Base-by-base conservation (phyloP, 1,140 invertebrate genomes). In the Drosophila rhopaloa region DNA sequence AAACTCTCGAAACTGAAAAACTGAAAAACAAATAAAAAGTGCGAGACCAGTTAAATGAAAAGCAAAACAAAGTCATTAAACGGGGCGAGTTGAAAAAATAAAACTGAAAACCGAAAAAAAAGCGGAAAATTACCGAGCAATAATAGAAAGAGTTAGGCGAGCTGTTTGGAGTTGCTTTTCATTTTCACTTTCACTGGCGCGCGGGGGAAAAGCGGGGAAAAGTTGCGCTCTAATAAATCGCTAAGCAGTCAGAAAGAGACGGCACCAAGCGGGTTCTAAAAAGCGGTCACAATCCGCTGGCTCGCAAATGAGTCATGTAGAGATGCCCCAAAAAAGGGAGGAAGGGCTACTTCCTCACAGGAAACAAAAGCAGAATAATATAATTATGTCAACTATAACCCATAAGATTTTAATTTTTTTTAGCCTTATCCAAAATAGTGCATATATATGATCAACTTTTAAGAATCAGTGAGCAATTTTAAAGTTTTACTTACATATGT, bases 171-270 rank as follows among this genome's bases (percentile, higher is more conserved):
- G 37, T 48, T 16, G 40, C 11, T 71, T 59, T 71, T 46, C 47
- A 51, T 81, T 85, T 86, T 86, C 79, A 88, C 83, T 88, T 88
- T 88, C 83, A 89, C 81, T 84, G 67, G 14, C 16, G 11, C 16
- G 11, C 13, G 11, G 14, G 35, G 67, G 41, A 35, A 50, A 71
- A 50, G 65, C 38, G 54, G 7, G 19, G n/a, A 47, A 13, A 14
- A 19, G 63, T 67, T 50, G 51, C 75, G 47, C 61, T 66, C 73
- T 79, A 48, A 75, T 73, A 82, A 79, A 37, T 13, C 13, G 6
- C 38, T 37, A 48, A 53, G 14, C 14, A 35, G 40, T 0, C 19
- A 53, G 38, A 72, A 38, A 53, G 38, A 71, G 32, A 19, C n/a
- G 66, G n/a, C 19, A 11, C 32, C 13, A 27, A 35, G 57, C 32